Percentiles rank a stretch among this genome's conserved stretches.
These are phyloP conservation scores for Abscondita cerata DNA, from an alignment of 2,888 invertebrate species.

Conservation along the genomic window DNA sequence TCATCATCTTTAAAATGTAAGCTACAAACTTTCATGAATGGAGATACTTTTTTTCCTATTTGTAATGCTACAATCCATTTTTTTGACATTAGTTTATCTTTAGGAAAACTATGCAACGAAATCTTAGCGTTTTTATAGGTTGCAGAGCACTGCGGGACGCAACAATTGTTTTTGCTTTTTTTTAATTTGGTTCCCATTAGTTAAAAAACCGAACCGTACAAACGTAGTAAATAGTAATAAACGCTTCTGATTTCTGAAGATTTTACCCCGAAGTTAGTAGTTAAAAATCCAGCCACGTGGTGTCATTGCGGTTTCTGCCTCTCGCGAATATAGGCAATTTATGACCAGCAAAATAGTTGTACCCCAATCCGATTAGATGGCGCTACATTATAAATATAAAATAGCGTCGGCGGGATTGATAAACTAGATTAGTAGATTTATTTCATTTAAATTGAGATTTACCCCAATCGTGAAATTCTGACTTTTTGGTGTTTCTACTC, in stretches of 20 bases:
- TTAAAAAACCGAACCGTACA: not conserved
- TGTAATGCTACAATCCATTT: not conserved
- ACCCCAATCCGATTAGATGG: no score
- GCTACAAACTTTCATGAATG: not conserved
- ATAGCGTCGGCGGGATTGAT: no score
- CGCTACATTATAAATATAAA: no score
- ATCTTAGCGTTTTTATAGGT: not conserved
- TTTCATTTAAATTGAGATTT: no score
- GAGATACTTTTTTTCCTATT: not conserved
- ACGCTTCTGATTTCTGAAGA: no score
- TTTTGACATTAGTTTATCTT: not conserved
- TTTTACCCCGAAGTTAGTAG: constrained; percentile 1
- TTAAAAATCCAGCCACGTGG: not conserved
- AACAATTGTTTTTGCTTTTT: constrained; percentile 1
- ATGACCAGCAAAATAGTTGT: no score
- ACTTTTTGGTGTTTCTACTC: no score
- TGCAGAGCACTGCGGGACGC: not conserved
- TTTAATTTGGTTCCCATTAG: not conserved
- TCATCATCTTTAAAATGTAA: not conserved
- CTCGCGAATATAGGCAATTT: constrained; percentile 1
- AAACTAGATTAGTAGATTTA: no score
- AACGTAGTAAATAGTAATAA: no score
- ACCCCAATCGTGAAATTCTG: no score
- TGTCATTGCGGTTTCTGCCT: not conserved
- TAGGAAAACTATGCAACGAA: not conserved